Evolutionary conservation across 2,888 invertebrate species (phyloP), one percentile per base, ranked within the genome.

Genomic region (Brachynemurus nebulosus): DNA sequence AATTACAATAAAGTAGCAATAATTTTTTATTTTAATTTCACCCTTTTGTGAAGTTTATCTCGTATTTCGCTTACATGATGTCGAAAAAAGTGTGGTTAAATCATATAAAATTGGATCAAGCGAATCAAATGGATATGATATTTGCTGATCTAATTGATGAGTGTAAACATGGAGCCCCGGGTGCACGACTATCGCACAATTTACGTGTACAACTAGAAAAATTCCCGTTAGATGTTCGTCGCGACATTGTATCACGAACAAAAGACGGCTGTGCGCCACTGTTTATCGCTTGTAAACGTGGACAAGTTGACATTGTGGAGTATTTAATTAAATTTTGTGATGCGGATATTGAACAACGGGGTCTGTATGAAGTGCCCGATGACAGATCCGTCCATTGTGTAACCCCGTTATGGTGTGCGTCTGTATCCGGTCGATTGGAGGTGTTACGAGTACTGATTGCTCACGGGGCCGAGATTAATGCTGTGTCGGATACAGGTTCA

Each of bases 361-460:
- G 92, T 30, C 68, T 80, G 48, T 90, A 82, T 62, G 86, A 89
- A 68, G 85, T 86, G 38, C 77, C 81, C 8, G 86, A 86, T 62
- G 91, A 90, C 60, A 75, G 74, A 55, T 76, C 80, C 23, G 74
- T 76, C 51, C 91, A 91, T 67, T 72, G 72, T 56, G 91, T 88
- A 2, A 88, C 90, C 11, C 90, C 92, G 20, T 68, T 93, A 47
- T 93, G 93, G 93, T 85, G 85, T 67, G 90, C 92, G 2, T 85
- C 90, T 3, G 92, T 92, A 2, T 80, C 85, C 5, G 90, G 90
- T 11, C 80, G 81, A 52, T 62, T 89, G 11, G 69, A 72, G 34
- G 81, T 86, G 51, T 78, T 92, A 41, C 79, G 81, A 58, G 79
- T 77, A 61, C 71, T 93, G 45, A 74, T 86, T 16, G 72, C 76